Evolutionary conservation across 2,113 vertebrate species (phyloP).

Genomic region (Silurus glanis): DNA sequence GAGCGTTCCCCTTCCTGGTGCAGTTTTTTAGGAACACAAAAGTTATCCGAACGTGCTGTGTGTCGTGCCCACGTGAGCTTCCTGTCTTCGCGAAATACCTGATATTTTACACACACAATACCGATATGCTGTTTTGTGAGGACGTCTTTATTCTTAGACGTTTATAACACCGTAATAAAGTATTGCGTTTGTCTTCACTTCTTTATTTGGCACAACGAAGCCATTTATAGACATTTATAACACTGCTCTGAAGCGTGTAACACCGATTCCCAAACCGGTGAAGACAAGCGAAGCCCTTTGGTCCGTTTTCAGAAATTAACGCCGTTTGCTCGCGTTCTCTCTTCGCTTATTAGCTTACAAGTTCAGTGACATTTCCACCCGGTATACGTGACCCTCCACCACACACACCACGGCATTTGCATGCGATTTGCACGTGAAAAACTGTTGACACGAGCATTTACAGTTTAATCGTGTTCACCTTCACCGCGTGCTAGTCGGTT

Average conservation of each 20-base stretch:
- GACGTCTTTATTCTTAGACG: neutral
- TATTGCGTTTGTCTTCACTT: neutral
- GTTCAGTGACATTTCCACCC: conserved; percentile 49
- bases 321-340: neutral
- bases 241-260: neutral
- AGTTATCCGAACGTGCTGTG: too few relatives aligned
- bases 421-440: conserved; percentile 43
- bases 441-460: conserved; percentile 57
- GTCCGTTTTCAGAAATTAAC: conserved; percentile 3
- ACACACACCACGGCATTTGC: conserved; percentile 37
- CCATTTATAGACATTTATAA: neutral
- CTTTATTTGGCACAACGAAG: neutral
- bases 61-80: too few relatives aligned
- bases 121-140: neutral
- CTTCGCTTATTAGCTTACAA: conserved; percentile 36
- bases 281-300: neutral
- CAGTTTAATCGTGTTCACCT: conserved; percentile 57
- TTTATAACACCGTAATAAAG: neutral
- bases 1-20: neutral
- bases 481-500: conserved; percentile 48
- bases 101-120: neutral
- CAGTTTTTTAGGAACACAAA: neutral
- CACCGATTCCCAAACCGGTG: too few relatives aligned
- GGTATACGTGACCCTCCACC: conserved; percentile 26
- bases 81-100: neutral